A percentile compares a stretch with the other conserved stretches of the same genome.
Conservation (phyloP, 2,113 vertebrate species). For the Python bivittatus region DNA sequence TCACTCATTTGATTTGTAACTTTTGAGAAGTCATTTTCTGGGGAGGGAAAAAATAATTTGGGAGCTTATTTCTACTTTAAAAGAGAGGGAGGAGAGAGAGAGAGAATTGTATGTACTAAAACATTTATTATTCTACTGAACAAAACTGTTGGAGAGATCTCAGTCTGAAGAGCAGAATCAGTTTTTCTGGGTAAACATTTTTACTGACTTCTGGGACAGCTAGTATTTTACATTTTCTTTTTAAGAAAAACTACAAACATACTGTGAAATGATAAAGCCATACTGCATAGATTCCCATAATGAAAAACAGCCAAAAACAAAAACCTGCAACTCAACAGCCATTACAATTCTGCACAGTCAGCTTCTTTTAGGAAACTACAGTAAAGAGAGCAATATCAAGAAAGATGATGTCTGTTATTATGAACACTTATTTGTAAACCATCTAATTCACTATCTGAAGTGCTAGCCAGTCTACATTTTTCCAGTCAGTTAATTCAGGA, state of each 20-base stretch:
- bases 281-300: not conserved
- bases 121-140: not conserved
- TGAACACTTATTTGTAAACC: slow-evolving; percentile 40
- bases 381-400: not conserved
- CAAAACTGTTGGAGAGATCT: not conserved
- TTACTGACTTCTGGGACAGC: not conserved
- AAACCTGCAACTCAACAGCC: slow-evolving; percentile 1
- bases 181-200: not conserved
- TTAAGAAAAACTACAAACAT: slow-evolving; percentile 6
- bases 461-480: slow-evolving; percentile 1
- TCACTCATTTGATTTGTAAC: not conserved
- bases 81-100: not conserved
- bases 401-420: slow-evolving; percentile 60
- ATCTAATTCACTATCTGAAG: slow-evolving; percentile 34
- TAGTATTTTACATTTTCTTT: not conserved
- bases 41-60: not conserved
- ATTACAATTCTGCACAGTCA: not conserved
- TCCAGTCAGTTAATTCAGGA: slow-evolving; percentile 36
- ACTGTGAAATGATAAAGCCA: not conserved
- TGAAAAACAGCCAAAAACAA: slow-evolving; percentile 54
- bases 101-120: not conserved
- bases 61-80: not conserved
- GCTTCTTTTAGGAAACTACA: not conserved
- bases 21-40: not conserved
- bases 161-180: too few species aligned